Evolutionary conservation across 2,888 invertebrate species (phyloP).

Genomic region (Deilephila porcellus): DNA sequence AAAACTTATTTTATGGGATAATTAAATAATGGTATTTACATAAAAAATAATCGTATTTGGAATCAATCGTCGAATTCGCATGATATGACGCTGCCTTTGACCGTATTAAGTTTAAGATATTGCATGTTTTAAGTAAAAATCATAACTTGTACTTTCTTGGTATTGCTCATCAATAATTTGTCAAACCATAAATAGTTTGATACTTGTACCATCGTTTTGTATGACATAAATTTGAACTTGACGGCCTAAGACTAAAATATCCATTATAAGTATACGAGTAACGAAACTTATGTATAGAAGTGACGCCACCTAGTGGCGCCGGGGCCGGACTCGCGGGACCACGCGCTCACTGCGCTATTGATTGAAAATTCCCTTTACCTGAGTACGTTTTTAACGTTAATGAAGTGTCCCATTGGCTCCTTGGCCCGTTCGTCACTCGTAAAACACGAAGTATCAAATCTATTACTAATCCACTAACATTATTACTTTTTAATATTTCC

Average conservation of each 20-base stretch:
- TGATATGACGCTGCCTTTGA: conserved; percentile 59
- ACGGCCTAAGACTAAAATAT: conserved; percentile 52
- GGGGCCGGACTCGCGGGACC: neutral
- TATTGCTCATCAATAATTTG: conserved; percentile 67
- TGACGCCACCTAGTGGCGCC: neutral
- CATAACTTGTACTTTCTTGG: conserved; percentile 68
- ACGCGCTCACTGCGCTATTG: neutral
- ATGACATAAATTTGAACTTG: conserved; percentile 63
- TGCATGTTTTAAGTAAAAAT: conserved; percentile 56
- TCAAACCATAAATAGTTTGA: conserved; percentile 47
- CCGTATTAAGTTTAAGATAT: conserved; percentile 54
- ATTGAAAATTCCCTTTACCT: conserved; percentile 9
- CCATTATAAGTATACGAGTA: conserved; percentile 35
- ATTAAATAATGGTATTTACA: conserved; percentile 66
- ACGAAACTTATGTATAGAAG: conserved; percentile 25
- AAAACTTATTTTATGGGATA: conserved; percentile 69
- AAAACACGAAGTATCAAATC: conserved; percentile 40
- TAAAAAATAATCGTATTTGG: conserved; percentile 55
- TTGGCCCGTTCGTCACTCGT: conserved; percentile 23
- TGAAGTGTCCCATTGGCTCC: neutral
- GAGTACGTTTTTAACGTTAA: neutral
- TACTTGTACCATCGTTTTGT: conserved; percentile 30
- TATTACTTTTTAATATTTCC: conserved; percentile 21
- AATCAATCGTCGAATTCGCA: conserved; percentile 56
- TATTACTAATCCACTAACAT: conserved; percentile 41